These are phyloP conservation scores for Drosophila cardini DNA, from an alignment of 1,140 invertebrate genomes.

Conservation along the genomic window DNA sequence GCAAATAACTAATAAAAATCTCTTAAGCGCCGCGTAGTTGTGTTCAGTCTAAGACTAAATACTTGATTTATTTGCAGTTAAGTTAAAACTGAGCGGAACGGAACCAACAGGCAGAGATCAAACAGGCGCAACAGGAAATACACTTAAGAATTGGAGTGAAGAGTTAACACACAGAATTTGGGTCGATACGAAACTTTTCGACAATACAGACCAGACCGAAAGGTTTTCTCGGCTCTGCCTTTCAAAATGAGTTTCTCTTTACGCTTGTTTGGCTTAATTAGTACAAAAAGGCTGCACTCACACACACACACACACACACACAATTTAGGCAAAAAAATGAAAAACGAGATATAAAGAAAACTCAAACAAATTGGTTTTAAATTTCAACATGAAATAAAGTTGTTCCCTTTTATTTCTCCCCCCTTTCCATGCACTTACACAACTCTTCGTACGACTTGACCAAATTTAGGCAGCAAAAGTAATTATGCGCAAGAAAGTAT, in stretches of 20 bases:
- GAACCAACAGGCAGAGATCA: constrained; percentile 39
- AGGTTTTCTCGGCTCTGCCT: constrained; percentile 17
- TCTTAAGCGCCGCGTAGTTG: neutral
- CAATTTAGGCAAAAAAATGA: constrained; percentile 25
- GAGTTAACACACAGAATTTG: constrained; percentile 28
- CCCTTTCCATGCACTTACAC: neutral
- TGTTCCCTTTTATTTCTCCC: constrained; percentile 10
- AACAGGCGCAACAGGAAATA: constrained; percentile 57
- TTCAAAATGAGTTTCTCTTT: constrained; percentile 45
- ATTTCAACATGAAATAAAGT: constrained; percentile 62
- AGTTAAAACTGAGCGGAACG: constrained; percentile 54
- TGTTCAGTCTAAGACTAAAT: constrained; percentile 44
- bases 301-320: constrained; percentile 18
- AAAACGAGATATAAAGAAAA: constrained; percentile 31
- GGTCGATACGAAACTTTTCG: constrained; percentile 58
- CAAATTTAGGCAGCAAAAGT: constrained; percentile 33
- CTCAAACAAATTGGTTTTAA: constrained; percentile 73
- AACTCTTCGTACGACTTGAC: constrained; percentile 15
- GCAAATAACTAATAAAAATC: constrained; percentile 65
- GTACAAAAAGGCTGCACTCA: constrained; percentile 59
- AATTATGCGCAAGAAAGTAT: constrained; percentile 69
- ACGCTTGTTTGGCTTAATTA: constrained; percentile 62
- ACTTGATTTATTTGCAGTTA: constrained; percentile 66
- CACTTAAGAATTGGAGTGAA: constrained; percentile 42
- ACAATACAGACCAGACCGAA: constrained; percentile 19